Evolutionary conservation across 2,888 invertebrate species (phyloP).

Genomic region (Acanthococcus lagerstroemiae): DNA sequence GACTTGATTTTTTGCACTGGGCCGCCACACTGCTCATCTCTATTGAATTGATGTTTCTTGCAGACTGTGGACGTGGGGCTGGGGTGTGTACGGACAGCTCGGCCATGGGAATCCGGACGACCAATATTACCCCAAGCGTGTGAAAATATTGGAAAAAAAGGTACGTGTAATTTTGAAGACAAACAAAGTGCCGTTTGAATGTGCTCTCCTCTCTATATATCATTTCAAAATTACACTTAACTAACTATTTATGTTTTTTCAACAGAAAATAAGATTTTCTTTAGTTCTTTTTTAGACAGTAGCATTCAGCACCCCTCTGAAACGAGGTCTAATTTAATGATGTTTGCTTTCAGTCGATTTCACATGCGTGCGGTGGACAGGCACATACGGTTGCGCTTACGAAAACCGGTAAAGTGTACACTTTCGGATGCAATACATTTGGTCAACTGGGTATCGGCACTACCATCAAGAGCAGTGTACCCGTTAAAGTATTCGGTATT

Average conservation of each 20-base stretch:
- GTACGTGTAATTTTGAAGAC: no score
- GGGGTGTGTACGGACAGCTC: conserved; percentile 90
- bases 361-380: conserved; percentile 52
- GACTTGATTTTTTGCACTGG: no score
- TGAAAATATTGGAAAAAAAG: conserved; percentile 45
- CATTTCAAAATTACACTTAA: not conserved
- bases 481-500: conserved; percentile 48
- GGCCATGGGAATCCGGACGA: conserved; percentile 75
- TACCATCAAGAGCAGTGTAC: conserved; percentile 50
- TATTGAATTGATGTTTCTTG: not conserved
- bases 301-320: no score
- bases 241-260: not conserved
- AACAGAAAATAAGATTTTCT: not conserved
- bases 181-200: no score
- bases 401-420: conserved; percentile 57
- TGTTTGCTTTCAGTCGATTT: conserved; percentile 35
- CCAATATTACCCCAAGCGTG: conserved; percentile 48
- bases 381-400: conserved; percentile 62
- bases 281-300: no score
- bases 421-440: conserved; percentile 63
- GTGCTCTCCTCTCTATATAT: not conserved
- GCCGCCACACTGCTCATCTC: no score
- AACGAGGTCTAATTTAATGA: no score
- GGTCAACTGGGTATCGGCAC: conserved; percentile 61
- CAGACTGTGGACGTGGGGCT: conserved; percentile 81